Percentiles rank a stretch among this genome's conserved stretches.
Evolutionary conservation across 2,113 vertebrate genomes (phyloP).

Genomic region (Lutjanus erythropterus): DNA sequence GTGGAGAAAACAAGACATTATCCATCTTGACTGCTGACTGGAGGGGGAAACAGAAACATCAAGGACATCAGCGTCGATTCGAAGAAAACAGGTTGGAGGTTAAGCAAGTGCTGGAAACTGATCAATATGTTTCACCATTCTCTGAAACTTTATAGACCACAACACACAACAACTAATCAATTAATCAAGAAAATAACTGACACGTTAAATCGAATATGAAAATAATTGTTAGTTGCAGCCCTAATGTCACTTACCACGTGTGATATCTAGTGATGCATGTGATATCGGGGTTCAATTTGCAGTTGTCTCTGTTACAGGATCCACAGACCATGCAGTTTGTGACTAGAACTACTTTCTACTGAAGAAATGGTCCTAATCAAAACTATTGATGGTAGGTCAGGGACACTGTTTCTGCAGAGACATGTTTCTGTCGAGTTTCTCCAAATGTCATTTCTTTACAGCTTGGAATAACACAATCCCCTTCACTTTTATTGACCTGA

Average conservation of each 20-base stretch:
- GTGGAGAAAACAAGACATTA: no score
- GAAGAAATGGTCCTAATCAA: neutral
- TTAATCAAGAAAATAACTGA: no score
- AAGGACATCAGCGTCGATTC: no score
- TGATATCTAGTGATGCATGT: neutral
- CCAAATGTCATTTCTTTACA: neutral
- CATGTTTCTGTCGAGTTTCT: constrained; percentile 12
- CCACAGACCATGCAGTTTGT: neutral
- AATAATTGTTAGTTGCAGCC: no score
- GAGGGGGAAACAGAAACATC: no score
- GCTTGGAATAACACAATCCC: neutral
- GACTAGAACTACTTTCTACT: neutral
- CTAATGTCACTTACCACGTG: neutral
- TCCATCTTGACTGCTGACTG: no score
- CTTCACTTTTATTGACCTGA: neutral
- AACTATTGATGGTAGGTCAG: neutral
- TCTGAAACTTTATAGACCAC: no score
- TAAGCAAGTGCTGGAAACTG: no score
- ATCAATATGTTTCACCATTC: no score
- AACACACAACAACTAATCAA: no score
- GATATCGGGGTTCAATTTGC: neutral
- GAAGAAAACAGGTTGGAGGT: no score
- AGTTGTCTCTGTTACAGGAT: constrained; percentile 1
- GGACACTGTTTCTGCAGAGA: neutral
- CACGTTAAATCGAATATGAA: no score